Evolutionary conservation across 2,797 vertebrate genomes (phyloP), one percentile per base, ranked within the genome.

Genomic region (Sebastes vulpes): DNA sequence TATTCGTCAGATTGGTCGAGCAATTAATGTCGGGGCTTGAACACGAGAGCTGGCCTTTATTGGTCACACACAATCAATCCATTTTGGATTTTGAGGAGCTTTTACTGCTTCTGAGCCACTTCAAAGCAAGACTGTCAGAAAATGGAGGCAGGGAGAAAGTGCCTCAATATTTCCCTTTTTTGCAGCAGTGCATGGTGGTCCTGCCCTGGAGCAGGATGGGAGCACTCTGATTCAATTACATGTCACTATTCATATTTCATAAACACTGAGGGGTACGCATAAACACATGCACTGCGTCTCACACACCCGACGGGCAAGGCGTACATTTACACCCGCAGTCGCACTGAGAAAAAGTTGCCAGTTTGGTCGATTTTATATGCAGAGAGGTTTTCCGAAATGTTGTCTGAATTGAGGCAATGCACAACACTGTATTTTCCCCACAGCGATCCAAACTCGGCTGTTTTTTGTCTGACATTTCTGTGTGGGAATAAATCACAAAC

Each of bases 221-320:
- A 84, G 28, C 7, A 14, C 25, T 69, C 70, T 80, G 53, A 78
- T 84, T 87, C 35, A 81, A 74, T 84, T 72, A 70, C 38, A 5
- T 82, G 66, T 75, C 42, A 50, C 23, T 56, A 70, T 82, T 89
- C 50, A 81, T 72, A 81, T 89, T 86, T 72, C 58, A 71, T 84
- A 75, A 81, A 81, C 72, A 86, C 7, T 50, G 29, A 72, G 50
- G 23, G 25, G 5, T 52, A 1, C 4, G 1, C 56, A 56, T 76
- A 63, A 72, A 71, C 32, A 50, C 57, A 58, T 42, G 12, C 26
- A 14, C 7, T 3, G 8, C 3, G 20, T 56, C 35, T 38, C 60
- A 18, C 23, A 56, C 29, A 57, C 23, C 4, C 4, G 4, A 53
- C 6, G 2, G n/a, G 32, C 29, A 59, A 20, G 2, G 8, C 12